phyloP scores from a whole-genome alignment of 2,888 invertebrate species.

The Tenthredo mesomela region DNA sequence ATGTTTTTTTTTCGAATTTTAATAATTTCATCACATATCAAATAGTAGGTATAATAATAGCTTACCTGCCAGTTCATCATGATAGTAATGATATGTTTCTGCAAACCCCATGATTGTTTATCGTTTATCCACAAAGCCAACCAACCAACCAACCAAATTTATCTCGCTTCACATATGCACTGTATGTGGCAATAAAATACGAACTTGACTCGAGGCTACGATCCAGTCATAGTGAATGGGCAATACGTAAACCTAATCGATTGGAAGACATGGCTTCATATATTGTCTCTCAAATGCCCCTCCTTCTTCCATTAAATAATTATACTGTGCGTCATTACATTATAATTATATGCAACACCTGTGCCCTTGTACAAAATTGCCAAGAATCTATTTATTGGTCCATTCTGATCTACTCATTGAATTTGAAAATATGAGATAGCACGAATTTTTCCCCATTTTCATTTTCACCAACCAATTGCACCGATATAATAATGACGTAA shows the following conservation, averaged over 20 bases:
- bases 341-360: constrained; percentile 25
- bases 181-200: background rate
- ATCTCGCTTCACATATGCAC: constrained; percentile 31
- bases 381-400: background rate
- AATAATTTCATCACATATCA: background rate
- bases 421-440: background rate
- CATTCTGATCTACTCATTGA: background rate
- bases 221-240: constrained; percentile 27
- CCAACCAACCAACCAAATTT: constrained; percentile 41
- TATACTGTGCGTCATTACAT: constrained; percentile 41
- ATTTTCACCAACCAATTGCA: background rate
- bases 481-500: background rate
- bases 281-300: constrained; percentile 27
- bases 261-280: constrained; percentile 28
- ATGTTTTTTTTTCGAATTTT: background rate
- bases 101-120: constrained; percentile 55
- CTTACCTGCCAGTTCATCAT: constrained; percentile 60
- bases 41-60: background rate
- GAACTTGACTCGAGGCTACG: background rate
- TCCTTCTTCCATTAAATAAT: constrained; percentile 29
- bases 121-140: constrained; percentile 41
- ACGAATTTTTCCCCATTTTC: background rate
- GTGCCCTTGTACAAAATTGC: background rate
- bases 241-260: constrained; percentile 26
- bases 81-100: constrained; percentile 57